phyloP scores from a whole-genome alignment of 2,888 invertebrate species.

The Plagodis pulveraria region DNA sequence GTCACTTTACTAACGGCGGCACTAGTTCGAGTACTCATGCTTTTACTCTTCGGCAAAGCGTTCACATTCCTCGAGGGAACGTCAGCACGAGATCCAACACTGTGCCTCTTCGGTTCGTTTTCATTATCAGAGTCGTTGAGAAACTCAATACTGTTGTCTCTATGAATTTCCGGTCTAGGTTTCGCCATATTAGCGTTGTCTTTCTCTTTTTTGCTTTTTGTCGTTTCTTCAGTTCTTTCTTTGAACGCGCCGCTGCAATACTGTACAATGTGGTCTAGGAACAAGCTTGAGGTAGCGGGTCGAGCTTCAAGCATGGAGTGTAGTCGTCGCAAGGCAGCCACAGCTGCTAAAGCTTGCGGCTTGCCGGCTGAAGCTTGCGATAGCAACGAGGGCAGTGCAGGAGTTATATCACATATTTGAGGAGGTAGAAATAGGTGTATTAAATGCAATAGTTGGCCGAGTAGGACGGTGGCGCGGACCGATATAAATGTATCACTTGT shows the following conservation, averaged over 20 bases:
- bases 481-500: constrained; percentile 95
- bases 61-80: constrained; percentile 75
- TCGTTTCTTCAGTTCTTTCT: constrained; percentile 59
- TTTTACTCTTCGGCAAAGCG: constrained; percentile 78
- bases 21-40: constrained; percentile 67
- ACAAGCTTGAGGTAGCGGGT: constrained; percentile 92
- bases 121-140: constrained; percentile 75
- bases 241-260: constrained; percentile 77
- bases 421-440: constrained; percentile 94
- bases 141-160: constrained; percentile 71
- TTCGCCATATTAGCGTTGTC: constrained; percentile 72
- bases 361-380: constrained; percentile 91
- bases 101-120: constrained; percentile 70
- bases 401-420: constrained; percentile 88
- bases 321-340: constrained; percentile 91
- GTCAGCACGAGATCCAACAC: constrained; percentile 74
- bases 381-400: constrained; percentile 93
- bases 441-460: constrained; percentile 95
- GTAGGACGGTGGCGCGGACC: constrained; percentile 94
- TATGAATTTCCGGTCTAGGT: constrained; percentile 50
- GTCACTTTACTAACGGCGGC: constrained; percentile 51
- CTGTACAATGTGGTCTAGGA: constrained; percentile 91
- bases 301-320: constrained; percentile 92
- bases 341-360: constrained; percentile 92
- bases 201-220: constrained; percentile 71